Conservation (phyloP, 2,888 invertebrate species). For the Aphidoletes aphidimyza region DNA sequence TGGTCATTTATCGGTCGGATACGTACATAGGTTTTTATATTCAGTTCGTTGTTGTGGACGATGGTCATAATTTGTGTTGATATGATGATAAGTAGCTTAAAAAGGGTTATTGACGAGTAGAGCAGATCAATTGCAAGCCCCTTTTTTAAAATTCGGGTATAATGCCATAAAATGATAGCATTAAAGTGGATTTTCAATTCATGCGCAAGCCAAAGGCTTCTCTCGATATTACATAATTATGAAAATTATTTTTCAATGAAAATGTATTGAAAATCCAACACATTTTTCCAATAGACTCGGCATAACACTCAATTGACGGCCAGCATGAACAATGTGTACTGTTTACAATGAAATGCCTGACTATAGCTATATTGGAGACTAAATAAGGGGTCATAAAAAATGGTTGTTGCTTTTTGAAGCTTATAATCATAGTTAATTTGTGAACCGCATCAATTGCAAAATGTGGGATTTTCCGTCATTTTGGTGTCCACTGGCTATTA, state of each 20-base stretch:
- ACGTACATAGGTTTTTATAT: too few relatives aligned
- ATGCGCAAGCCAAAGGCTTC: background rate
- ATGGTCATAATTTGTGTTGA: conserved; percentile 2
- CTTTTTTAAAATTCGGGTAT: too few relatives aligned
- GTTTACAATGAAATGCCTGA: background rate
- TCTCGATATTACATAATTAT: background rate
- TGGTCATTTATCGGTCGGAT: background rate
- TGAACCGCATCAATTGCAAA: background rate
- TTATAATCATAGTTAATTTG: background rate
- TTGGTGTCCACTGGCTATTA: background rate
- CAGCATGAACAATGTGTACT: background rate
- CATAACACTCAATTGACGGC: background rate
- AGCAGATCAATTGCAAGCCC: background rate
- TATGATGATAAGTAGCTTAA: conserved; percentile 41
- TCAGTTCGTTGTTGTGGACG: too few relatives aligned
- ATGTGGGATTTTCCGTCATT: background rate
- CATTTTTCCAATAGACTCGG: background rate
- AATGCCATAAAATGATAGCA: conserved; percentile 10
- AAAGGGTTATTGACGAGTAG: background rate
- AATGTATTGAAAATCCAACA: background rate
- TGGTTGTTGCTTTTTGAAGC: background rate
- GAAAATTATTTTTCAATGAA: too few relatives aligned
- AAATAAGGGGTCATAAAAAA: background rate
- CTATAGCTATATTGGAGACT: too few relatives aligned
- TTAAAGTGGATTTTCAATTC: background rate